phyloP scores from a whole-genome alignment of 2,797 vertebrate genomes.

The Sebastes steindachneri region DNA sequence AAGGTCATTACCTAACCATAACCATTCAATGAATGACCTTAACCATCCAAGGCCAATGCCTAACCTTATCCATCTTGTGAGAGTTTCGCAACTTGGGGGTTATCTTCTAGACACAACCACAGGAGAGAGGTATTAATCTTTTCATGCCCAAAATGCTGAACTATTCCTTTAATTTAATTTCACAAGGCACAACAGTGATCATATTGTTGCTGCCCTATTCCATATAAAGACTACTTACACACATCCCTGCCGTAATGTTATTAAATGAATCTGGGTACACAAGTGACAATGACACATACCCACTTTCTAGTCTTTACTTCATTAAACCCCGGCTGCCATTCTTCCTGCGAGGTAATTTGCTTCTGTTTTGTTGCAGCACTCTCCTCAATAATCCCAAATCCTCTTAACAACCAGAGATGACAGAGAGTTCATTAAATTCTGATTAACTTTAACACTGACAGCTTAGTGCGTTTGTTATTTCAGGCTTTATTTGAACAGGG shows the following conservation, averaged over 20 bases:
- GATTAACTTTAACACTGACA: constrained; percentile 66
- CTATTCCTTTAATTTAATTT: neutral
- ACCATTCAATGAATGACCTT: too few species aligned
- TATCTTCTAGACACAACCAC: too few species aligned
- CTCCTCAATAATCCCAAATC: constrained; percentile 62
- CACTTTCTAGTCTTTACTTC: constrained; percentile 4
- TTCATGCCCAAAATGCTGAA: neutral
- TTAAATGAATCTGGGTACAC: constrained; percentile 26
- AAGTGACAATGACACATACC: constrained; percentile 40
- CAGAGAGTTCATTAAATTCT: constrained; percentile 74
- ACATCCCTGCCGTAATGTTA: neutral
- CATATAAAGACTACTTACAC: neutral
- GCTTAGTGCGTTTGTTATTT: constrained; percentile 53
- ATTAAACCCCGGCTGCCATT: constrained; percentile 47
- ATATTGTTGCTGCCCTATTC: neutral
- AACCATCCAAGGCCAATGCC: too few species aligned
- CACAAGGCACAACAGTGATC: neutral
- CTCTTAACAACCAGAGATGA: constrained; percentile 58
- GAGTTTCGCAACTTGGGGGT: too few species aligned
- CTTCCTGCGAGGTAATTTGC: constrained; percentile 36
- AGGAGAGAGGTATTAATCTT: neutral
- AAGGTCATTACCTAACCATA: too few species aligned
- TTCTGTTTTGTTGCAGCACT: constrained; percentile 26
- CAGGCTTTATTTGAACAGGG: constrained; percentile 71
- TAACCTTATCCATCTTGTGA: too few species aligned